Percentiles rank a stretch among this genome's conserved stretches.
Conservation (phyloP, 53 echinoderm and acorn worm genomes). For the Apostichopus leukothele region DNA sequence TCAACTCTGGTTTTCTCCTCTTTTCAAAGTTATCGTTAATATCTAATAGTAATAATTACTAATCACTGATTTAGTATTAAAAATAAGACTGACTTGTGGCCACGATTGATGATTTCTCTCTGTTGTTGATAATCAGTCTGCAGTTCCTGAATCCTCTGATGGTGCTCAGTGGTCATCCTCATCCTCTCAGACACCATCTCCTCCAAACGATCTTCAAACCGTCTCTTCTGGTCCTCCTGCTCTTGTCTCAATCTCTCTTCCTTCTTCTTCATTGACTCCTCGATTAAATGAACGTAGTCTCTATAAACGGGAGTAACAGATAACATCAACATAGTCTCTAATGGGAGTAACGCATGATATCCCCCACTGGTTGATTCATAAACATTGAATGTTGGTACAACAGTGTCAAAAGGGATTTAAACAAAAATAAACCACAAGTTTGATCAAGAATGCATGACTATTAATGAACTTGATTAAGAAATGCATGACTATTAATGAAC, state of each 20-base stretch:
- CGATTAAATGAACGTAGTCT: slow-evolving; percentile 68
- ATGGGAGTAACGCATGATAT: too few relatives aligned
- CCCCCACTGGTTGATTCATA: too few relatives aligned
- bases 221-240: slow-evolving; percentile 49
- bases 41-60: too few relatives aligned
- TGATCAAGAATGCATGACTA: too few relatives aligned
- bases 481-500: too few relatives aligned
- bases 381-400: too few relatives aligned
- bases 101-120: slow-evolving; percentile 70
- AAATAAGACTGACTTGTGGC: not conserved
- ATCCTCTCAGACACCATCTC: slow-evolving; percentile 59
- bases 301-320: slow-evolving; percentile 2
- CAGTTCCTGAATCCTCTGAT: slow-evolving; percentile 66
- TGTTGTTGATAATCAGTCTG: slow-evolving; percentile 58
- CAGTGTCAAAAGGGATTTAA: too few relatives aligned
- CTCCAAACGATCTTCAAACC: slow-evolving; percentile 67
- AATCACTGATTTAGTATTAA: not conserved
- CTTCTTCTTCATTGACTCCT: slow-evolving; percentile 61
- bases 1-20: too few relatives aligned
- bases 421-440: too few relatives aligned
- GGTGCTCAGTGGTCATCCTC: slow-evolving; percentile 64
- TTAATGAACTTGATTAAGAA: not conserved
- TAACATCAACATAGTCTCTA: not conserved
- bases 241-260: slow-evolving; percentile 72
- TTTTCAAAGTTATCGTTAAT: too few relatives aligned